A percentile compares a stretch with the other conserved stretches of the same genome.
These are phyloP conservation scores for Branchellion lobata DNA, from an alignment of 2,888 invertebrate genomes.

Conservation along the genomic window DNA sequence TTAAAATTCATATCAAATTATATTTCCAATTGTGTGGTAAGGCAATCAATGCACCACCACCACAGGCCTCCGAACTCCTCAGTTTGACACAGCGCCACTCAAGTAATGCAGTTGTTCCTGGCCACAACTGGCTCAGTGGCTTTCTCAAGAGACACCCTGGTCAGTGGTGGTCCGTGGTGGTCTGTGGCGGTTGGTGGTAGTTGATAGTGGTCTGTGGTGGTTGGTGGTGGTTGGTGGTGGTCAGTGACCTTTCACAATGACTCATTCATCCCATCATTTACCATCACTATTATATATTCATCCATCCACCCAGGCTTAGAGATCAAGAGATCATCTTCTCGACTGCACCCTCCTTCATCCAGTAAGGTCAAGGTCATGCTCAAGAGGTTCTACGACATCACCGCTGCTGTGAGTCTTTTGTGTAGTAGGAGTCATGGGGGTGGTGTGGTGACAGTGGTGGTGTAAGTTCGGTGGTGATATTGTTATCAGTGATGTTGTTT, in stretches of 20 bases:
- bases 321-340: constrained; percentile 9
- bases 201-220: background rate
- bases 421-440: too few species aligned
- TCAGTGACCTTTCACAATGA: too few species aligned
- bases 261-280: too few species aligned
- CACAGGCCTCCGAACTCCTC: constrained; percentile 52
- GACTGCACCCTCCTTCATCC: constrained; percentile 7
- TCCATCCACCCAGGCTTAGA: constrained; percentile 1
- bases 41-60: too few species aligned
- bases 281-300: too few species aligned
- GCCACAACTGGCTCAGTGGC: constrained; percentile 54
- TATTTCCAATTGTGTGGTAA: too few species aligned
- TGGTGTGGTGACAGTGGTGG: too few species aligned
- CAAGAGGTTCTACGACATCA: constrained; percentile 38
- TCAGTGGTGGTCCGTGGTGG: constrained; percentile 14
- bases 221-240: background rate
- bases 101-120: constrained; percentile 51
- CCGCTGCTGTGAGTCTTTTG: constrained; percentile 10
- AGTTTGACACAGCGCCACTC: constrained; percentile 52
- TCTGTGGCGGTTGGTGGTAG: background rate
- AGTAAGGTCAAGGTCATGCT: constrained; percentile 25
- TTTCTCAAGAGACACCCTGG: constrained; percentile 53
- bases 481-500: too few species aligned
- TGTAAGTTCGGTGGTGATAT: background rate
- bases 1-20: too few species aligned